These are phyloP conservation scores for Parnassius apollo DNA, from an alignment of 2,888 invertebrate genomes.

Conservation along the genomic window DNA sequence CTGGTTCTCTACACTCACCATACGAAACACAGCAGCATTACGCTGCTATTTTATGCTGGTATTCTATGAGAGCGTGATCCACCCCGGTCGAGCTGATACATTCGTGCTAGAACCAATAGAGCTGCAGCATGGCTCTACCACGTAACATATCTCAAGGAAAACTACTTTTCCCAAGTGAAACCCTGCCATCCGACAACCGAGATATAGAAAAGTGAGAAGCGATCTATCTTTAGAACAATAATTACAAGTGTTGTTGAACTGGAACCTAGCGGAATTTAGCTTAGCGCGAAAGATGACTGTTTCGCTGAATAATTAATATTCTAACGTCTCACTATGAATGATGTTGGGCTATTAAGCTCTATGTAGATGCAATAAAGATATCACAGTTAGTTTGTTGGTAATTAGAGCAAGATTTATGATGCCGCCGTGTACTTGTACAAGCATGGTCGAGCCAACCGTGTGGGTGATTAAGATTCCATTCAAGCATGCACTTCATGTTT, in stretches of 20 bases:
- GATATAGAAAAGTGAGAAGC: constrained; percentile 20
- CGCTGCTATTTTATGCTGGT: no score
- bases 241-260: constrained; percentile 14
- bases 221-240: constrained; percentile 27
- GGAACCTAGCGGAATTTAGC: constrained; percentile 11
- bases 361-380: constrained; percentile 69
- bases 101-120: no score
- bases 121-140: no score
- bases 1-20: no score
- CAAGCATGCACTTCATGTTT: constrained; percentile 11
- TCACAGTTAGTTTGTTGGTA: constrained; percentile 53
- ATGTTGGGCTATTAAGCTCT: constrained; percentile 46
- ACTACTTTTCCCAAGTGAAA: constrained; percentile 25
- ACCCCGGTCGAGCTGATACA: no score
- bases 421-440: constrained; percentile 34
- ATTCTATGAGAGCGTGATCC: no score
- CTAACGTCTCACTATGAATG: constrained; percentile 38
- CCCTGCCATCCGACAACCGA: constrained; percentile 10
- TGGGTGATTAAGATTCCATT: constrained; percentile 44
- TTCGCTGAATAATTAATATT: constrained; percentile 39
- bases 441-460: constrained; percentile 46
- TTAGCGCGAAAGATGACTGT: constrained; percentile 28
- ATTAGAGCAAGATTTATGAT: constrained; percentile 62
- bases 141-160: constrained; percentile 19
- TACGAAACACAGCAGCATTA: no score